phyloP scores from a whole-genome alignment of 2,888 invertebrate species.

The Himalopsyche tibetana region DNA sequence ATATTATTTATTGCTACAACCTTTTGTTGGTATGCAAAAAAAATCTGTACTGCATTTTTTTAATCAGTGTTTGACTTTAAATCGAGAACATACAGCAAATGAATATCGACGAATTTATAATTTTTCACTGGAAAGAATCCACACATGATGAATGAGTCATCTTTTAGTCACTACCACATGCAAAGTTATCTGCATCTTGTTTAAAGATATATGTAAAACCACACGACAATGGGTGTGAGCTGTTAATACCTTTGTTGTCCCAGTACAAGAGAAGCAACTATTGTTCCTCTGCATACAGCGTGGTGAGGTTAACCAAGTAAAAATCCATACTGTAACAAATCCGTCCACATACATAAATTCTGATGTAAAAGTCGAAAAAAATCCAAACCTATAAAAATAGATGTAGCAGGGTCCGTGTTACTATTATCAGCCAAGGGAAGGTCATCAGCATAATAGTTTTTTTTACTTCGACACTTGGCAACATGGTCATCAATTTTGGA shows the following conservation, averaged over 20 bases:
- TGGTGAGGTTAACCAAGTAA: not conserved
- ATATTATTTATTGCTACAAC: not conserved
- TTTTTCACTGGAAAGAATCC: not conserved
- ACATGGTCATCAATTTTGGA: slow-evolving; percentile 47
- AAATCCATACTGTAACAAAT: not conserved
- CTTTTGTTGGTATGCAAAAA: too few relatives aligned
- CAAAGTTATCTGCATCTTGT: too few relatives aligned
- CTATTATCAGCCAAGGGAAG: not conserved
- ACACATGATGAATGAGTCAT: too few relatives aligned
- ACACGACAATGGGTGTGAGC: too few relatives aligned
- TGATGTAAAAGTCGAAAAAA: not conserved
- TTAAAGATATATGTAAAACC: too few relatives aligned
- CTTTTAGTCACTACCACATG: too few relatives aligned
- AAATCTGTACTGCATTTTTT: not conserved
- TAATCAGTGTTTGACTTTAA: not conserved
- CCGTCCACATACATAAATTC: not conserved
- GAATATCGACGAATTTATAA: too few relatives aligned
- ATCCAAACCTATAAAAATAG: slow-evolving; percentile 31
- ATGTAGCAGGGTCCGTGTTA: not conserved
- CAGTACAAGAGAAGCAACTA: not conserved
- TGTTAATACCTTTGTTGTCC: not conserved
- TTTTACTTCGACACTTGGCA: slow-evolving; percentile 44
- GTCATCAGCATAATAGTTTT: not conserved
- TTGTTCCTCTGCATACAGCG: not conserved
- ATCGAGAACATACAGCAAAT: not conserved